Conservation (phyloP, 2,113 vertebrate species). For the Xerus inauris region DNA sequence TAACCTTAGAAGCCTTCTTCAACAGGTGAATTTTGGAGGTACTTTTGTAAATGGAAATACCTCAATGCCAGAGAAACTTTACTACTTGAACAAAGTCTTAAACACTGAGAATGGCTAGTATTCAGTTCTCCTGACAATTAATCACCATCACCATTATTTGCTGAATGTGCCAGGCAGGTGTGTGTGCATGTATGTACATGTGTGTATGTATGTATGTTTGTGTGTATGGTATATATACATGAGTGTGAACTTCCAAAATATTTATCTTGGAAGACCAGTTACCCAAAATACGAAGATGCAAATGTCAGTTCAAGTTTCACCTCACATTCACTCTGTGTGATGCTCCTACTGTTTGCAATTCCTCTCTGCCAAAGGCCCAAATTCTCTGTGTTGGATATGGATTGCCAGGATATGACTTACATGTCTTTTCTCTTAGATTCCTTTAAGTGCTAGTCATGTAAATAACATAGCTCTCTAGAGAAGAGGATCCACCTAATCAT, state of each 20-base stretch:
- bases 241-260: constrained; percentile 30
- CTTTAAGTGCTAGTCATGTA: constrained; percentile 5
- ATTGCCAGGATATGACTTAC: neutral
- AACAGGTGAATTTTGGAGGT: neutral
- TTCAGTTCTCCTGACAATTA: neutral
- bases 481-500: neutral
- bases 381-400: neutral
- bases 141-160: neutral
- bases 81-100: constrained; percentile 11
- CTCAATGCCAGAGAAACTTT: neutral
- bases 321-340: neutral
- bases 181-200: neutral
- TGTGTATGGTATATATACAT: neutral
- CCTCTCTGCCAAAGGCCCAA: neutral
- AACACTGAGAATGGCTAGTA: neutral
- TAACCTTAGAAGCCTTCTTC: constrained; percentile 25
- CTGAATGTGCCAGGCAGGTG: neutral
- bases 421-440: neutral
- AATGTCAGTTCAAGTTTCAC: constrained; percentile 7
- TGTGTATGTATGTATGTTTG: neutral
- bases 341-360: neutral
- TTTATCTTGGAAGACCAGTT: constrained; percentile 31
- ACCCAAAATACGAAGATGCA: neutral
- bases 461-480: neutral
- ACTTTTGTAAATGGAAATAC: constrained; percentile 18